These are phyloP conservation scores for Drosophila sulfurigaster DNA, from an alignment of 1,140 invertebrate species.

Conservation along the genomic window DNA sequence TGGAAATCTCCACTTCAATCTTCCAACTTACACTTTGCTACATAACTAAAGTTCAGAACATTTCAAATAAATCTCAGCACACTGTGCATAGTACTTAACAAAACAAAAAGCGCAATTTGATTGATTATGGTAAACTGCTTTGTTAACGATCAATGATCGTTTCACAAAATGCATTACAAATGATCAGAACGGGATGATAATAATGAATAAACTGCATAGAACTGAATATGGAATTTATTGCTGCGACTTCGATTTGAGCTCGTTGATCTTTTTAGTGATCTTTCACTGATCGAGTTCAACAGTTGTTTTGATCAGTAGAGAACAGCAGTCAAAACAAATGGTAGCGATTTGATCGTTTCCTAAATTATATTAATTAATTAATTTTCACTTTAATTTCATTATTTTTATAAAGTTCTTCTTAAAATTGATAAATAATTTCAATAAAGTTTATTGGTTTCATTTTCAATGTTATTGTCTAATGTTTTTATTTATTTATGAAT, in stretches of 20 bases:
- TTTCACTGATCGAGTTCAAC: not conserved
- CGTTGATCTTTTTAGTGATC: not conserved
- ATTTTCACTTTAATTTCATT: not conserved
- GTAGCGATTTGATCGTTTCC: not conserved
- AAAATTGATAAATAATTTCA: no score
- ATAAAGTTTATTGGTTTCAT: no score
- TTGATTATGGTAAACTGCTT: not conserved
- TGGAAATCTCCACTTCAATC: slow-evolving; percentile 25
- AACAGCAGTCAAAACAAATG: not conserved
- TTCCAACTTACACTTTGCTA: slow-evolving; percentile 5
- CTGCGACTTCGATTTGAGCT: not conserved
- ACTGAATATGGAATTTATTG: slow-evolving; percentile 1
- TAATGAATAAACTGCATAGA: not conserved
- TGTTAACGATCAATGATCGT: not conserved
- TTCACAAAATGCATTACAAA: no score
- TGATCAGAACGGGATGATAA: no score
- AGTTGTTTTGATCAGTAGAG: not conserved
- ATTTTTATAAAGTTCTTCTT: no score
- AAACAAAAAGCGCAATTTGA: not conserved
- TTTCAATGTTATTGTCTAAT: no score
- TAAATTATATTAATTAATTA: not conserved
- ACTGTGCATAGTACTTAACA: not conserved
- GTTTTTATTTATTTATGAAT: no score
- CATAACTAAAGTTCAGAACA: not conserved
- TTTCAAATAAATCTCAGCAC: not conserved